Base-by-base conservation (phyloP, 2,888 invertebrate species). In the Cephus spinipes region DNA sequence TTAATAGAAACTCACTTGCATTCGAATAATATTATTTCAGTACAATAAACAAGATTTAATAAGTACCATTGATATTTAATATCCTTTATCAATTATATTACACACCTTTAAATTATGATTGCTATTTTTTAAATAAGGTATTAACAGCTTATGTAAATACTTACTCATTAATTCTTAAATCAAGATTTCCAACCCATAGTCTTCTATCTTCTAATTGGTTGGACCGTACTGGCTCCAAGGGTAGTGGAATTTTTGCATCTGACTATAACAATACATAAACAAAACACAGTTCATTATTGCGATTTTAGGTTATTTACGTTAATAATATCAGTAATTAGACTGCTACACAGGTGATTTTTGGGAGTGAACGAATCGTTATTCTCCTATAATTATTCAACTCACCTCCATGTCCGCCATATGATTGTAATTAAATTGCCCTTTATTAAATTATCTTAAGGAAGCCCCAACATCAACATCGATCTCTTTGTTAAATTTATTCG, bases 161-260 rank as follows among this genome's bases (percentile, higher is more conserved):
- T 97, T 97, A 98, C 98, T 98, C 98, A 94, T 97, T 97, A 92
- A 98, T 94, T 91, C 97, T 93, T 12, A 95, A 93, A 92, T 98
- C 98, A 82, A 98, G 93, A 92, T 98, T 98, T 76, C 98, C 98
- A 83, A 98, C 96, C 98, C 98, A 98, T 74, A 98, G 92, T 87
- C 97, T 93, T 86, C 95, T 94, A 79, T 96, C 95, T 81, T 95
- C 95, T 3, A 93, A 89, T 79, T 93, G 93, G 79, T 87, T 92
- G 33, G 92, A 92, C 82, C 93, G 93, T 79, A 94, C 91, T 9
- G 94, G 94, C 86, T 94, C 94, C 85, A 94, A 89, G 82, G 93
- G 92, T 80, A 94, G 89, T 77, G 94, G 94, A 77, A 93, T 87
- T 92, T 93, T 83, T 71, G 83, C 81, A 80, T 85, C 81, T 33